These are phyloP conservation scores for Romanogobio albipinnatus DNA, from an alignment of 2,113 vertebrate genomes.

Conservation along the genomic window DNA sequence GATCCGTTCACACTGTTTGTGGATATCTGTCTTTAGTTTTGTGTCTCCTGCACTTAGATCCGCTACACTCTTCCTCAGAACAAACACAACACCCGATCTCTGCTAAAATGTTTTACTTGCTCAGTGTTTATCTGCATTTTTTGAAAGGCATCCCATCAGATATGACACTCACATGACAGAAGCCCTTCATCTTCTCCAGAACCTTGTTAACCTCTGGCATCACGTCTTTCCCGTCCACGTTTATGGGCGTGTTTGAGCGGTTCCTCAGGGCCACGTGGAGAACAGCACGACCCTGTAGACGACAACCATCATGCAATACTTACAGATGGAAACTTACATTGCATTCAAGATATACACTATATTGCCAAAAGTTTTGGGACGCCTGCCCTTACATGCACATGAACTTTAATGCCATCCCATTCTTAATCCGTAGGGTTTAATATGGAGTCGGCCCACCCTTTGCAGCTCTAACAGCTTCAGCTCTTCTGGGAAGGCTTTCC, in stretches of 20 bases:
- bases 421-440: too few species aligned
- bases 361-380: too few species aligned
- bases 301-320: neutral
- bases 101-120: neutral
- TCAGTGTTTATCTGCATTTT: neutral
- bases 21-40: too few species aligned
- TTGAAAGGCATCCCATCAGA: neutral
- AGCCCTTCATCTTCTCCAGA: conserved; percentile 94
- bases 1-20: too few species aligned
- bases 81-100: too few species aligned
- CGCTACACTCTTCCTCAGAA: too few species aligned
- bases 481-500: too few species aligned
- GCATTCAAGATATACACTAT: neutral
- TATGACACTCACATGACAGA: conserved; percentile 84
- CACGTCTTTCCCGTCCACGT: conserved; percentile 90
- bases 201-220: conserved; percentile 94
- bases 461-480: too few species aligned
- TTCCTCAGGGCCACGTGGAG: conserved; percentile 95
- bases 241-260: conserved; percentile 86
- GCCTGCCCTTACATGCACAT: too few species aligned
- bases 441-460: too few species aligned
- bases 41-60: too few species aligned
- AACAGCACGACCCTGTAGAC: conserved; percentile 87
- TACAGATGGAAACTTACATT: neutral
- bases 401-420: too few species aligned